Conservation (phyloP, 2,113 vertebrate genomes). For the Oncorhynchus masou region DNA sequence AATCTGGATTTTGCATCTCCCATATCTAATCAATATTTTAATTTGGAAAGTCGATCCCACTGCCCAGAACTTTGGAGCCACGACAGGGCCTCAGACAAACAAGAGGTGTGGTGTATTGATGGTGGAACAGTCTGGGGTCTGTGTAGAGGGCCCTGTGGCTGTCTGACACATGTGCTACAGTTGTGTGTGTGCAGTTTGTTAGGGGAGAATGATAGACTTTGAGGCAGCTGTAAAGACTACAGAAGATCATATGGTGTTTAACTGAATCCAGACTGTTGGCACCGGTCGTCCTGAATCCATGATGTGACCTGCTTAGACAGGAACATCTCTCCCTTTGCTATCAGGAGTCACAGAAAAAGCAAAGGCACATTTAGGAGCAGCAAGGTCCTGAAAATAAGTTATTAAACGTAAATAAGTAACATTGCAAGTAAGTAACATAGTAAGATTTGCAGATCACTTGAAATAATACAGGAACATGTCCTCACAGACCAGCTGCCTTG, state of each 20-base stretch:
- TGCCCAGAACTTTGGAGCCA: conserved; percentile 6
- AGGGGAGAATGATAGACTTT: neutral
- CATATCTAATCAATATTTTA: neutral
- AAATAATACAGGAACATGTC: neutral
- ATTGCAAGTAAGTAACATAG: neutral
- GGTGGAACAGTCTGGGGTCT: conserved; percentile 11
- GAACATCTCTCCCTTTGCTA: neutral
- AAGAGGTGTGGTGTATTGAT: conserved; percentile 2
- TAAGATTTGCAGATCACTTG: neutral
- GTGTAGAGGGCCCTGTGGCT: neutral
- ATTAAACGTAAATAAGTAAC: neutral
- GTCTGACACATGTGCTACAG: conserved; percentile 5
- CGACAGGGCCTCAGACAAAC: neutral
- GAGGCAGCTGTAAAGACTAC: neutral
- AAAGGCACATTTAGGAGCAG: neutral
- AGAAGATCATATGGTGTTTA: conserved; percentile 11
- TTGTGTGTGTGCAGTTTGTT: neutral
- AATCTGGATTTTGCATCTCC: neutral
- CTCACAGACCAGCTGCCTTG: no score
- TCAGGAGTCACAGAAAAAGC: neutral
- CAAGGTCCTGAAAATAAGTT: neutral
- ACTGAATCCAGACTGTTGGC: conserved; percentile 2
- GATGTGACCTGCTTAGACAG: neutral
- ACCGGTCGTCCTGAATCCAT: neutral
- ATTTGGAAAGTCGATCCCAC: neutral